Percentiles rank a stretch among this genome's conserved stretches.
Conservation (phyloP, 1,140 invertebrate genomes). For the Centruroides sculpturatus region DNA sequence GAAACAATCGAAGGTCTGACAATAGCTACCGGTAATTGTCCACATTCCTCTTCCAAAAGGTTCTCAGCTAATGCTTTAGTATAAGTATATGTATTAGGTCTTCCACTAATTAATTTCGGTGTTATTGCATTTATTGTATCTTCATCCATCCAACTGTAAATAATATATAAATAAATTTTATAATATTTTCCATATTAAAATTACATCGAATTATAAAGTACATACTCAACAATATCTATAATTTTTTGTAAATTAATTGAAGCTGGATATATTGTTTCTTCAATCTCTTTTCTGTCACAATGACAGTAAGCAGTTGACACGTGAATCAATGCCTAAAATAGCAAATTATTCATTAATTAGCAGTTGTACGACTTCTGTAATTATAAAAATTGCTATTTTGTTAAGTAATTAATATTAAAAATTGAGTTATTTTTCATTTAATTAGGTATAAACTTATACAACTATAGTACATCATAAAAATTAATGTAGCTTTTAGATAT, state of each 20-base stretch:
- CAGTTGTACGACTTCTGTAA: too few species aligned
- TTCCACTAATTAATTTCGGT: conserved; percentile 39
- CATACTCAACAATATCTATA: conserved; percentile 15
- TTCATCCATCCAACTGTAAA: conserved; percentile 47
- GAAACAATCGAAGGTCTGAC: conserved; percentile 86
- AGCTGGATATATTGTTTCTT: conserved; percentile 51
- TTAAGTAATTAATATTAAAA: too few species aligned
- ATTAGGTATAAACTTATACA: too few species aligned
- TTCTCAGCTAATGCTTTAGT: conserved; percentile 68
- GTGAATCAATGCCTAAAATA: conserved; percentile 17
- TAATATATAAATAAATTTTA: too few species aligned
- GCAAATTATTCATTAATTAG: conserved; percentile 3
- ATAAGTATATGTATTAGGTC: conserved; percentile 77
- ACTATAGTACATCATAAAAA: too few species aligned
- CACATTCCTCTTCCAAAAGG: conserved; percentile 48
- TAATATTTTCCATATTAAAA: too few species aligned
- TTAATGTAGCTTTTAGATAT: too few species aligned
- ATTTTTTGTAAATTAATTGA: conserved; percentile 12
- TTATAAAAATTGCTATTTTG: too few species aligned
- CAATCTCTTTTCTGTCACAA: conserved; percentile 39
- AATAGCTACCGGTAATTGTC: conserved; percentile 50
- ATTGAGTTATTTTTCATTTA: too few species aligned
- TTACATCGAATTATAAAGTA: neutral
- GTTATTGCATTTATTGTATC: conserved; percentile 32
- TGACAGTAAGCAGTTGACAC: conserved; percentile 23